These are phyloP conservation scores for Bombus ignitus DNA, from an alignment of 1,140 invertebrate species.

Conservation along the genomic window DNA sequence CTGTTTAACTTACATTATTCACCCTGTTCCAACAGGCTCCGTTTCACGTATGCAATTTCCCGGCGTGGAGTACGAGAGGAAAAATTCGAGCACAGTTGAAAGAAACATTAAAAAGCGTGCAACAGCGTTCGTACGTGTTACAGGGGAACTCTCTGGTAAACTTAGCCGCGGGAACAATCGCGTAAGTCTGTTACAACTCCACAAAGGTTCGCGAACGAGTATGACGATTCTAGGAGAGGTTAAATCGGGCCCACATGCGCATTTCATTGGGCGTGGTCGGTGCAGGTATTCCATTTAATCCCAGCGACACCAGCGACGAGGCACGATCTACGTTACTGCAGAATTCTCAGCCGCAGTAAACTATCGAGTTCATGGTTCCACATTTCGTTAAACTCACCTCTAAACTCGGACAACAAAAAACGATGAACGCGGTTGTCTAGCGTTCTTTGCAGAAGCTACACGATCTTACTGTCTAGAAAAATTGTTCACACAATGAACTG, in stretches of 20 bases:
- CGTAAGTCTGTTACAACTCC: neutral
- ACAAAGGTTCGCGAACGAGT: conserved; percentile 19
- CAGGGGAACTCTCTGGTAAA: neutral
- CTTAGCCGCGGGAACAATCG: neutral
- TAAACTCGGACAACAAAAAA: conserved; percentile 1
- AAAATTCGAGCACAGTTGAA: neutral
- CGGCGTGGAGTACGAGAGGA: neutral
- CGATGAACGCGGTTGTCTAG: neutral
- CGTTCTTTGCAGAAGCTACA: neutral
- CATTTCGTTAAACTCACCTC: conserved; percentile 23
- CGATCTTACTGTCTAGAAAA: neutral
- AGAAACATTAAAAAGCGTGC: neutral
- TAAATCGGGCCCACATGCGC: conserved; percentile 47
- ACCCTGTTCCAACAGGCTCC: neutral
- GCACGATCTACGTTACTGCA: conserved; percentile 8
- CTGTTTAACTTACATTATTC: neutral
- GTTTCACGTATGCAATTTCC: neutral
- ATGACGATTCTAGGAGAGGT: conserved; percentile 33
- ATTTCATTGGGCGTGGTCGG: conserved; percentile 55
- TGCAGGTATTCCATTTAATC: conserved; percentile 42
- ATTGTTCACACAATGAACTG: too few relatives aligned
- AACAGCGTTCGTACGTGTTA: neutral
- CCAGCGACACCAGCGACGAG: conserved; percentile 23
- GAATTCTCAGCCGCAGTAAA: conserved; percentile 31
- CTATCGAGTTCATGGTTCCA: conserved; percentile 38